phyloP scores from a whole-genome alignment of 2,113 vertebrate genomes.

The Oncorhynchus mykiss region DNA sequence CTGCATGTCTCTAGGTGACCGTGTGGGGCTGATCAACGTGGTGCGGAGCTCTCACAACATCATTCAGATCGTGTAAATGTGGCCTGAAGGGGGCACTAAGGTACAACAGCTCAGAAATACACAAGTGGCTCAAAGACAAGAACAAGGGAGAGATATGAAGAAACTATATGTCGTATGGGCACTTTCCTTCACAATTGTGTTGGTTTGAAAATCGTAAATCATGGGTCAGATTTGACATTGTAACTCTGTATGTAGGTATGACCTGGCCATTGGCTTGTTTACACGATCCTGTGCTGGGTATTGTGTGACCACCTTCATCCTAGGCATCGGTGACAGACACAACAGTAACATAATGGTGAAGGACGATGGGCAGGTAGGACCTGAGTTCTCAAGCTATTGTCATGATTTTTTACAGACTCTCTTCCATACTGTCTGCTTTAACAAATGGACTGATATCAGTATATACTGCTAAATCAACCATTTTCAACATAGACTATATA shows the following conservation, averaged over 20 bases:
- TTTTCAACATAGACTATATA: too few relatives aligned
- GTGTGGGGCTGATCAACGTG: conserved; percentile 96
- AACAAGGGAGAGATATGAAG: conserved; percentile 97
- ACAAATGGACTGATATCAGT: too few relatives aligned
- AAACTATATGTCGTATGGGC: not conserved
- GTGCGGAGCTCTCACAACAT: conserved; percentile 96
- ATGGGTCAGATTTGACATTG: not conserved
- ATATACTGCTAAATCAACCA: too few relatives aligned
- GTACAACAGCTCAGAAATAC: conserved; percentile 95
- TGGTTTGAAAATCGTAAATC: not conserved
- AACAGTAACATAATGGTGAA: conserved; percentile 99
- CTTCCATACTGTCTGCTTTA: too few relatives aligned
- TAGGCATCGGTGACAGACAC: conserved; percentile 96
- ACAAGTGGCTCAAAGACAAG: conserved; percentile 98
- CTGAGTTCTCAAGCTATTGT: not conserved
- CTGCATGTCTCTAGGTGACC: conserved; percentile 94
- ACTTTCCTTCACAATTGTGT: too few relatives aligned
- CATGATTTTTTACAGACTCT: too few relatives aligned
- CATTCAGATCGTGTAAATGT: conserved; percentile 98
- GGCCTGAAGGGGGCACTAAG: conserved; percentile 94
- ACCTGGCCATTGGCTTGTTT: conserved; percentile 94
- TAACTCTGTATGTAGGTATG: conserved; percentile 79
- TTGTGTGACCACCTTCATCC: conserved; percentile 96
- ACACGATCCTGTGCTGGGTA: conserved; percentile 97
- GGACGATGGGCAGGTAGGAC: conserved; percentile 92